Percentiles rank a stretch among this genome's conserved stretches.
These are phyloP conservation scores for Ursus arctos DNA, from an alignment of 2,113 vertebrate genomes.

Conservation along the genomic window DNA sequence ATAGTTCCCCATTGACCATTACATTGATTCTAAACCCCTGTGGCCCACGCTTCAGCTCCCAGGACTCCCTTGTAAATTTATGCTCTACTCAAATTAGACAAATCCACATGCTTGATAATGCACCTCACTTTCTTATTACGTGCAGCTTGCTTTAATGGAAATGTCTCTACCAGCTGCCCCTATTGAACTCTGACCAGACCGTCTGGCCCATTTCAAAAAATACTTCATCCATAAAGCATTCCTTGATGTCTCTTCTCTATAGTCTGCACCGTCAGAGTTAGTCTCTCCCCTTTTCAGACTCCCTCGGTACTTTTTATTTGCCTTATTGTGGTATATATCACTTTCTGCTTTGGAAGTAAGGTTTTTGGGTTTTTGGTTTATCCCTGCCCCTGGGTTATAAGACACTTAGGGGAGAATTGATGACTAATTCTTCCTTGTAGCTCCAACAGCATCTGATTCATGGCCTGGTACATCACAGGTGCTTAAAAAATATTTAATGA, in stretches of 20 bases:
- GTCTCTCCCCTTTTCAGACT: not conserved
- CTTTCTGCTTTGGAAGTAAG: slow-evolving; percentile 16
- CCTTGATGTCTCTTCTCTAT: not conserved
- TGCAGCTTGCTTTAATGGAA: not conserved
- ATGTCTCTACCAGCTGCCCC: not conserved
- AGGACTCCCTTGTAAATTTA: not conserved
- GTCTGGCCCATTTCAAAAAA: not conserved
- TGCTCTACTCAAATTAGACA: not conserved
- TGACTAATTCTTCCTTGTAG: slow-evolving; percentile 45
- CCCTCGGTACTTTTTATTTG: not conserved
- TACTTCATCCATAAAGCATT: not conserved
- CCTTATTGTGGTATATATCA: not conserved
- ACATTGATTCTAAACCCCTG: not conserved
- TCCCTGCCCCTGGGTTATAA: not conserved
- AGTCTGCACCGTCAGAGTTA: not conserved
- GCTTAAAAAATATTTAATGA: slow-evolving; percentile 40
- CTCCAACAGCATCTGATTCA: not conserved
- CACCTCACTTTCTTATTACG: not conserved
- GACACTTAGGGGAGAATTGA: not conserved
- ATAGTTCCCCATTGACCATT: not conserved
- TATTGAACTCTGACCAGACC: not conserved
- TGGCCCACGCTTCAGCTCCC: not conserved
- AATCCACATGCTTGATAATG: not conserved
- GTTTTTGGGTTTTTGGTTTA: slow-evolving; percentile 25
- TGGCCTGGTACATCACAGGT: not conserved